Conservation (phyloP, 2,797 vertebrate species). For the Poeciliopsis infans region DNA sequence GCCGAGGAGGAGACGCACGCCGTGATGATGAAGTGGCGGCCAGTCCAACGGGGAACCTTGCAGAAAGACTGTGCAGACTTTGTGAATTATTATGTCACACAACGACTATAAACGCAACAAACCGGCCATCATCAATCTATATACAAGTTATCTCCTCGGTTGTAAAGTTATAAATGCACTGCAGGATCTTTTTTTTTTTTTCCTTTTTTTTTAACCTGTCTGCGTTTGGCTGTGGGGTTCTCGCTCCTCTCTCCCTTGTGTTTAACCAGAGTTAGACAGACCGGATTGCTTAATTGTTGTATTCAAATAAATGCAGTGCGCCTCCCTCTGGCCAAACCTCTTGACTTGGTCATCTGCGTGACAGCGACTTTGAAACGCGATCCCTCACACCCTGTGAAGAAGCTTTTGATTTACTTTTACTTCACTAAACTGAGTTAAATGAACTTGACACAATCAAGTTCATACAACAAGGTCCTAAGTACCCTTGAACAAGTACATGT, state of each 20-base stretch:
- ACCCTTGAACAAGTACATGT: no score
- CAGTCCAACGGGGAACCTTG: constrained; percentile 34
- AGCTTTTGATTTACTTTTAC: constrained; percentile 29
- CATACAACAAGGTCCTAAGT: no score
- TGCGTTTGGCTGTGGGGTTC: constrained; percentile 12
- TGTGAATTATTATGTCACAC: constrained; percentile 28
- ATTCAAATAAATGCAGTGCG: constrained; percentile 65
- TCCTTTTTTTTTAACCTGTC: not conserved
- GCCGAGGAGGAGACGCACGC: constrained; percentile 54
- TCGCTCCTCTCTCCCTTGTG: constrained; percentile 18
- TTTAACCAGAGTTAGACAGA: constrained; percentile 14
- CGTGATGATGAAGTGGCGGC: constrained; percentile 37
- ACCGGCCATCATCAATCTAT: not conserved
- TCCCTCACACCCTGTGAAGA: constrained; percentile 38
- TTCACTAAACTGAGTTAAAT: no score
- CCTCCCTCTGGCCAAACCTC: constrained; percentile 70
- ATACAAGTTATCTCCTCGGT: constrained; percentile 8
- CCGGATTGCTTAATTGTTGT: constrained; percentile 52
- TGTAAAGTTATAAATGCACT: constrained; percentile 30
- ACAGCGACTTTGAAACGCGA: constrained; percentile 60
- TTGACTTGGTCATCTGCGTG: constrained; percentile 35
- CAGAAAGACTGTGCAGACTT: constrained; percentile 21
- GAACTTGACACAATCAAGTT: no score
- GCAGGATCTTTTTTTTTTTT: not conserved
- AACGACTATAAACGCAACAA: constrained; percentile 10